Base-by-base conservation (phyloP, 2,888 invertebrate species). In the Arge pagana region DNA sequence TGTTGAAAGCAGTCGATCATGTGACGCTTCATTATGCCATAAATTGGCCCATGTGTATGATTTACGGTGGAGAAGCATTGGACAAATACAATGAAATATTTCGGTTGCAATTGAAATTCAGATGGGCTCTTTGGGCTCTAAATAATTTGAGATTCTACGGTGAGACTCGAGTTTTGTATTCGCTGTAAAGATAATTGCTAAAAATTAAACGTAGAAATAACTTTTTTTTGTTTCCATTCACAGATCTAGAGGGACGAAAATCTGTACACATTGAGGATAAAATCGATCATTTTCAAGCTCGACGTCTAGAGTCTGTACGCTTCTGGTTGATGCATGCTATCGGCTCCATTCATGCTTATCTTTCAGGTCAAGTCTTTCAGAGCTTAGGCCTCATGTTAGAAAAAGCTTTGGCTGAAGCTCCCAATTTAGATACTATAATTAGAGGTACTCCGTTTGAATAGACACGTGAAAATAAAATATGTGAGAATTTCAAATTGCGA, bases 251-350 rank as follows among this genome's bases (percentile, higher is more conserved):
- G 56, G 66, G 64, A 16, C 59, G 62, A 8, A 58, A 59, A 55
- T 52, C 52, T 3, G 26, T 18, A 5, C 56, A 54, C n/a, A 62
- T 62, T 49, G 35, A 33, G 4, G 64, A 75, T 45, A 53, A 55
- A 23, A 50, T 72, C 11, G 66, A 70, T 54, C 70, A 71, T 13
- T 76, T 72, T 55, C 59, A 72, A 18, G 64, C 69, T 53, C 74
- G 79, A 19, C 76, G 82, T 3, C 66, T 83, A 26, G 80, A 82
- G 51, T 77, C 81, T 23, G 56, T 82, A 16, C 75, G 82, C 50
- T 81, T 81, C 58, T 82, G 82, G 81, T 70, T 83, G 35, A 68
- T 81, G 15, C 81, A 81, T 55, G 76, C 82, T 1, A 68, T 82
- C 39, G 79, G 80, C 48, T 79, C 78, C 28, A 72, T 83, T 52